Percentiles rank a stretch among this genome's conserved stretches.
phyloP scores from a whole-genome alignment of 2,113 vertebrate genomes.

The Calypte anna region DNA sequence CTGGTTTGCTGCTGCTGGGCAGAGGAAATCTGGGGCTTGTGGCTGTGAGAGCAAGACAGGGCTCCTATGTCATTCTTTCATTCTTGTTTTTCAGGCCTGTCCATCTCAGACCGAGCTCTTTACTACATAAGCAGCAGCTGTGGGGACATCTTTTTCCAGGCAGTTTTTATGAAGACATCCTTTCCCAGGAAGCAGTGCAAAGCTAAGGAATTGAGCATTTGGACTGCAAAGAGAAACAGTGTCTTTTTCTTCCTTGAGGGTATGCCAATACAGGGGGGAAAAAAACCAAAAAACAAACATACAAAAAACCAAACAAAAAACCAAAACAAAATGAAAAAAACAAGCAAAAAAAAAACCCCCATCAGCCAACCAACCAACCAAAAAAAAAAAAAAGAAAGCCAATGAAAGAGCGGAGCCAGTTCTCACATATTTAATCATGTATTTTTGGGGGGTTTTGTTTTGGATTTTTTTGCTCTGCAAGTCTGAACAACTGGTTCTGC shows the following conservation, averaged over 20 bases:
- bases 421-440: conserved; percentile 23
- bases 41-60: not conserved
- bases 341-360: not conserved
- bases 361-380: not conserved
- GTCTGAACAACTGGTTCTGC: conserved; percentile 18
- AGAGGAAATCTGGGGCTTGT: not conserved
- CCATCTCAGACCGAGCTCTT: not conserved
- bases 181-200: not conserved
- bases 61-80: not conserved
- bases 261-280: not conserved
- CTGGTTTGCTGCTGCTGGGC: not conserved
- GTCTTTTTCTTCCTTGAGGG: not conserved
- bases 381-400: not conserved
- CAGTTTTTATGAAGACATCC: not conserved
- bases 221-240: not conserved
- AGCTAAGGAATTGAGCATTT: not conserved
- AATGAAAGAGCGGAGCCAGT: not conserved
- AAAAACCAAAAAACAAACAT: too few species aligned
- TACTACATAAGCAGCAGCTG: not conserved
- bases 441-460: not conserved
- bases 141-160: not conserved
- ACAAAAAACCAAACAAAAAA: too few species aligned
- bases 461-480: not conserved
- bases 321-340: not conserved
- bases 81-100: not conserved